Percentiles rank a stretch among this genome's conserved stretches.
Evolutionary conservation across 2,797 vertebrate genomes (phyloP).

Genomic region (Heteromormyrus szaboi): DNA sequence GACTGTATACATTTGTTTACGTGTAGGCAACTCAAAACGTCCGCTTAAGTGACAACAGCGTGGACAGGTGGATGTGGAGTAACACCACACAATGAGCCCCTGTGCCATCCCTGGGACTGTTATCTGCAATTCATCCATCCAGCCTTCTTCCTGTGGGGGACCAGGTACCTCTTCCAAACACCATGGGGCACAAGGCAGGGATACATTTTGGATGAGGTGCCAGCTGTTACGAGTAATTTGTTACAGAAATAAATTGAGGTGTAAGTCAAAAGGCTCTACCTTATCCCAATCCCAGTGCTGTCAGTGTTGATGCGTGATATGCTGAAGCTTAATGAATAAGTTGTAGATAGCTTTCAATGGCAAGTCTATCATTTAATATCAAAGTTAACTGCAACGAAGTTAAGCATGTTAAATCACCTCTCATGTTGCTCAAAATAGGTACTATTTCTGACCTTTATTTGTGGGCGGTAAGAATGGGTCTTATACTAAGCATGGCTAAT

Average conservation of each 20-base stretch:
- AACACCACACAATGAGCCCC: neutral
- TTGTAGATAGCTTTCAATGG: neutral
- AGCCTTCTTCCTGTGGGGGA: neutral
- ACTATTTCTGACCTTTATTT: neutral
- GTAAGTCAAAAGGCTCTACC: neutral
- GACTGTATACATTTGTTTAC: neutral
- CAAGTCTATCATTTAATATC: neutral
- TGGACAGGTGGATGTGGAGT: neutral
- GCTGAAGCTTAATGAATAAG: neutral
- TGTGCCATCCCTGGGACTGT: neutral
- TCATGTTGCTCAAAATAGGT: neutral
- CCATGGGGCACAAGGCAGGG: neutral
- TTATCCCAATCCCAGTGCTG: neutral
- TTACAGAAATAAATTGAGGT: neutral
- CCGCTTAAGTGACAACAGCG: neutral
- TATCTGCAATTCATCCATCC: neutral
- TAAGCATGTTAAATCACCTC: neutral
- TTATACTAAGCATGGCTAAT: neutral
- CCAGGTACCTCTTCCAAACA: neutral
- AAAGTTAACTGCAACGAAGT: neutral
- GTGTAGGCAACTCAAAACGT: neutral
- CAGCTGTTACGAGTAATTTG: neutral
- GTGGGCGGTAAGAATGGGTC: neutral
- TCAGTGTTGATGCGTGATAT: neutral
- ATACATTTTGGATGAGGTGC: neutral